Base-by-base conservation (phyloP, 2,888 invertebrate species). In the Xiphydria camelus region DNA sequence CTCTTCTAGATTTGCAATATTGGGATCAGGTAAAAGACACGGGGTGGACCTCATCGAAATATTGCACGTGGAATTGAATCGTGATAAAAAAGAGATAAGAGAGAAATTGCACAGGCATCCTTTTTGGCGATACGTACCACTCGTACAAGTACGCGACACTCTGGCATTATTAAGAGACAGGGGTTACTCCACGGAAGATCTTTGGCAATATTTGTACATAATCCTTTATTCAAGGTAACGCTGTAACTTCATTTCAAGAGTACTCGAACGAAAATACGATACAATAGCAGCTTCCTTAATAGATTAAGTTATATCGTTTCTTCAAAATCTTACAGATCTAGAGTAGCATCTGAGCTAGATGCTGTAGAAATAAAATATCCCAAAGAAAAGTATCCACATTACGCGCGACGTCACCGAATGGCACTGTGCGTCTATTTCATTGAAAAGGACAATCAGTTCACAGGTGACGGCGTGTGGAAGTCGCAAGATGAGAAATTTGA, bases 401-500 rank as follows among this genome's bases (percentile, higher is more conserved):
- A 41, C 23, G 59, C 60, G 38, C 52, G 62, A 32, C 65, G 70
- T 10, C 82, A 85, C 50, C 74, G 82, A 36, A 71, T 91, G 12
- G 84, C 86, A 36, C 72, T 89, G 20, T 80, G 84, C 39, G 63
- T 89, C 32, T 91, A 91, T 66, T 79, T 83, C 43, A 82, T 91
- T 15, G 90, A 91, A 70, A 82, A 80, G 56, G 82, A 84, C 58
- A 82, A 83, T 69, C 84, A 89, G 70, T 91, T 90, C 62, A 85
- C 83, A 9, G 89, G 89, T 0, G 86, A 89, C 63, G 89, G 87
- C 0, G 80, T 90, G 26, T 89, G 88, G 87, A 29, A n/a, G n/a
- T n/a, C n/a, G n/a, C n/a, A n/a, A n/a, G n/a, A n/a, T n/a, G n/a
- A n/a, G n/a, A n/a, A n/a, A n/a, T n/a, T n/a, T n/a, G n/a, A n/a